Evolutionary conservation across 2,113 vertebrate species (phyloP), one percentile per base, ranked within the genome.

Genomic region (Ornithorhynchus anatinus): DNA sequence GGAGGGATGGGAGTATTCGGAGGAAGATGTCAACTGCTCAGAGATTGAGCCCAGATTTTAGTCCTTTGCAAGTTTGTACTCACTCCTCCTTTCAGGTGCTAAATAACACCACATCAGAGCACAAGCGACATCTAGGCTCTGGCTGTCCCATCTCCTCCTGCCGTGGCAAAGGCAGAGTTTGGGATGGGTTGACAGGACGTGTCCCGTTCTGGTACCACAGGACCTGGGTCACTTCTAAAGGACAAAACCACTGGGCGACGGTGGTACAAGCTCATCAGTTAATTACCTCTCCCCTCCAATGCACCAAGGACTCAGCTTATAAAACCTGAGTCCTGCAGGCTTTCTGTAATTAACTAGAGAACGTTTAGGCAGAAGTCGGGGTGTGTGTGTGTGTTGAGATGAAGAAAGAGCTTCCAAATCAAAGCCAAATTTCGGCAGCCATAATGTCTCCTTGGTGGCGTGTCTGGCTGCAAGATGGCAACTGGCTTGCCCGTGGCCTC

Each of bases 331-430:
- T 43, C 17, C 1, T 7, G 40, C 57, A 81, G 47, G 75, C 69
- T 76, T 84, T 84, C 74, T 81, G 57, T 79, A 82, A 84, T 82
- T 81, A 81, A 70, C 56, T 17, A 29, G 57, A 25, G 61, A 76
- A 59, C 61, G 60, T 59, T 51, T 74, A 17, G 25, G 59, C 53
- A 64, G 31, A 36, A 75, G 60, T 74, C 66, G 81, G 63, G 79
- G 75, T 69, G 69, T 75, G 53, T 77, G 64, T 22, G 35, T 48
- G 45, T n/a, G n/a, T n/a, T n/a, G 67, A 40, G 43, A 62, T 31
- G 3, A 53, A 80, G 61, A 81, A 66, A 63, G 75, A 76, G 58
- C 52, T 50, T 42, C 77, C 72, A 73, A 75, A 67, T 75, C 84
- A 88, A 56, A 78, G 58, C 59, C 15, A 5, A 60, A 36, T 23